These are phyloP conservation scores for Alcis repandata DNA, from an alignment of 2,888 invertebrate genomes.

Conservation along the genomic window DNA sequence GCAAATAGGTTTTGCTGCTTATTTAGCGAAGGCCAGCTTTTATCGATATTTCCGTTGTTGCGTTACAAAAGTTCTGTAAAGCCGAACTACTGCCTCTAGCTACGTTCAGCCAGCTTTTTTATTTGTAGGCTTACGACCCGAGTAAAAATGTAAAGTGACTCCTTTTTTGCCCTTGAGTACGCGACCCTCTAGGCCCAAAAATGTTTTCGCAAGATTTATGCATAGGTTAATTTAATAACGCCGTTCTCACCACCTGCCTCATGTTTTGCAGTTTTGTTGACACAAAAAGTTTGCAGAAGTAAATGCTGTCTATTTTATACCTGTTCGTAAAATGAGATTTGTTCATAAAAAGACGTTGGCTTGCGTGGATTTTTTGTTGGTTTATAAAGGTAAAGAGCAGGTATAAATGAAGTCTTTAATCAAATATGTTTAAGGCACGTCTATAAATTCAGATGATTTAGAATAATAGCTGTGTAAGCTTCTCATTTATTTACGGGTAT, in stretches of 20 bases:
- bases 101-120: constrained; percentile 56
- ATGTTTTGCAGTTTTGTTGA: constrained; percentile 35
- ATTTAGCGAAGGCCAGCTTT: too few relatives aligned
- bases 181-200: constrained; percentile 48
- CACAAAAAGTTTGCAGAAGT: constrained; percentile 33
- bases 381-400: background rate
- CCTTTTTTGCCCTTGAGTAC: constrained; percentile 55
- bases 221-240: constrained; percentile 46
- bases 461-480: too few relatives aligned
- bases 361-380: background rate
- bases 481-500: too few relatives aligned
- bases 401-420: background rate
- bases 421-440: background rate
- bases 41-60: background rate
- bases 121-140: constrained; percentile 69
- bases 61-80: background rate
- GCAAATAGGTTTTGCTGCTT: too few relatives aligned
- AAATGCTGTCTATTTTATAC: constrained; percentile 31
- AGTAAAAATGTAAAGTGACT: constrained; percentile 74
- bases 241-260: constrained; percentile 33
- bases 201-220: constrained; percentile 52
- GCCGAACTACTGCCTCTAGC: constrained; percentile 7
- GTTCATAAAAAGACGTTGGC: background rate
- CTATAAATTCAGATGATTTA: too few relatives aligned
- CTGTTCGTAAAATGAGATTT: constrained; percentile 22